Conservation (phyloP, 1,140 invertebrate genomes). For the Psilanteris sp. region DNA sequence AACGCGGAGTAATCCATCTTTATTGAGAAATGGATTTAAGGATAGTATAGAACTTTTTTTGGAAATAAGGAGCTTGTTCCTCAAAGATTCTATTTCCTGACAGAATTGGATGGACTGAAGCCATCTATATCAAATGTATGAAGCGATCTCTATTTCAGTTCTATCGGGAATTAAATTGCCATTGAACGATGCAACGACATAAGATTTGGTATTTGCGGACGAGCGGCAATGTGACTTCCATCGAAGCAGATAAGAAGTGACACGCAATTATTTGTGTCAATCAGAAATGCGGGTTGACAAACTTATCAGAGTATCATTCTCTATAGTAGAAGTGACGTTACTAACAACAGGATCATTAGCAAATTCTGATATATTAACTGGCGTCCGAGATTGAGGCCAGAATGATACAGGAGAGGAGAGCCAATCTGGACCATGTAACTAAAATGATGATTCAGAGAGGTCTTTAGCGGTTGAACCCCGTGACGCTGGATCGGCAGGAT, state of each 20-base stretch:
- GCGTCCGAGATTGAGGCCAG: background rate
- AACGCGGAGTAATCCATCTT: background rate
- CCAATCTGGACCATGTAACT: conserved; percentile 70
- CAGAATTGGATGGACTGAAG: background rate
- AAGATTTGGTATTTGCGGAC: no score
- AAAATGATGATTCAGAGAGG: conserved; percentile 47
- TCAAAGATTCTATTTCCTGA: background rate
- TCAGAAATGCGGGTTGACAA: background rate
- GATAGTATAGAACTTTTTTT: background rate
- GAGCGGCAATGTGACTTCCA: no score
- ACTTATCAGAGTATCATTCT: background rate
- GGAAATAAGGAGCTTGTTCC: no score
- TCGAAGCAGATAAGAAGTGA: background rate
- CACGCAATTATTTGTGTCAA: background rate
- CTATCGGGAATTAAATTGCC: background rate
- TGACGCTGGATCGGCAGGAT: conserved; percentile 69
- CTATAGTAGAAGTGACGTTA: background rate
- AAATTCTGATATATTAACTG: background rate
- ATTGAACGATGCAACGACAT: background rate
- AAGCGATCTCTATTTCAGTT: background rate
- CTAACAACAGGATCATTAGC: background rate
- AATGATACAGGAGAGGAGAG: background rate
- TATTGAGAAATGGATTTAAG: background rate
- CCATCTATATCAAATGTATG: background rate
- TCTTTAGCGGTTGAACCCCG: conserved; percentile 63